phyloP scores from a whole-genome alignment of 2,888 invertebrate species.

The Caenorhabditis virilis region DNA sequence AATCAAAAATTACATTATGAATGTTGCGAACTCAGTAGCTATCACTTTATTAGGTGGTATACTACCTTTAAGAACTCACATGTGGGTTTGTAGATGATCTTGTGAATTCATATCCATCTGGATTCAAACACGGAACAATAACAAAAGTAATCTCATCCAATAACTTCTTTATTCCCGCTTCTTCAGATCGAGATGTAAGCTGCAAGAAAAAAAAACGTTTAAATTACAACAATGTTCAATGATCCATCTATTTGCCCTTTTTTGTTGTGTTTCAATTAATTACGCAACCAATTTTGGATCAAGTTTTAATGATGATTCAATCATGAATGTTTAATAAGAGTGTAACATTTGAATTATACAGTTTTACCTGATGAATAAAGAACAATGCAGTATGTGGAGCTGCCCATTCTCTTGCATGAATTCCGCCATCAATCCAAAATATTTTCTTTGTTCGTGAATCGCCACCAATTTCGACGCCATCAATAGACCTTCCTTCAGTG shows the following conservation, averaged over 20 bases:
- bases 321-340: too few species aligned
- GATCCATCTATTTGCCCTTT: too few species aligned
- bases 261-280: too few species aligned
- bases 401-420: constrained; percentile 68
- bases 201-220: constrained; percentile 26
- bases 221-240: too few species aligned
- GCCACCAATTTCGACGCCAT: constrained; percentile 66
- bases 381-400: constrained; percentile 67
- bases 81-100: constrained; percentile 58
- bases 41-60: too few species aligned
- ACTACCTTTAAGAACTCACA: too few species aligned
- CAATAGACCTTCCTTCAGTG: constrained; percentile 64
- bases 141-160: constrained; percentile 64
- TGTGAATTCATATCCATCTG: constrained; percentile 67
- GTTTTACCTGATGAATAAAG: constrained; percentile 68
- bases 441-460: constrained; percentile 54
- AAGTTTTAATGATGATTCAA: not conserved
- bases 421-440: constrained; percentile 68
- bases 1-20: too few species aligned
- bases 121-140: constrained; percentile 65
- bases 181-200: constrained; percentile 61
- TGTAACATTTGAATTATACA: too few species aligned
- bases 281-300: not conserved
- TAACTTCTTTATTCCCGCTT: constrained; percentile 56
- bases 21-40: not conserved